Percentiles rank a stretch among this genome's conserved stretches.
Conservation (phyloP, 2,113 vertebrate genomes). For the Arenaria interpres region DNA sequence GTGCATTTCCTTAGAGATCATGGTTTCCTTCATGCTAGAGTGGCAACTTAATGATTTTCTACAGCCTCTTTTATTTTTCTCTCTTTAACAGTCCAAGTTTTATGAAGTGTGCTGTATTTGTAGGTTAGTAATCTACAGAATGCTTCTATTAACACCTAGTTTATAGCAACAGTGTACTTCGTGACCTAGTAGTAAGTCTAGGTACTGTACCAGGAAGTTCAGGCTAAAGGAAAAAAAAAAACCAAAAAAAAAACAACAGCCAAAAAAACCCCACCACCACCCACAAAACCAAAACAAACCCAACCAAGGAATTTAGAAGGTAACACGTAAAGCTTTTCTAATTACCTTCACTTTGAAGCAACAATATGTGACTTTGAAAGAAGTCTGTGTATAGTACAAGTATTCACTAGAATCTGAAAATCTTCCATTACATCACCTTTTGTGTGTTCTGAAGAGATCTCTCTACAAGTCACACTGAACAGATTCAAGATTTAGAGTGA, state of each 20-base stretch:
- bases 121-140: not conserved
- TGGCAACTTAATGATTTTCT: not conserved
- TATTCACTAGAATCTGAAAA: not conserved
- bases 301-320: not conserved
- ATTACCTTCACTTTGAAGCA: not conserved
- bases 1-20: constrained; percentile 36
- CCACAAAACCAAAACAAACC: not conserved
- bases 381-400: not conserved
- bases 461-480: not conserved
- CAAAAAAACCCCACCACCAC: too few relatives aligned
- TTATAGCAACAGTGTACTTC: not conserved
- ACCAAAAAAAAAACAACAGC: too few relatives aligned
- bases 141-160: not conserved
- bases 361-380: not conserved
- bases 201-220: not conserved
- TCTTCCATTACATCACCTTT: not conserved
- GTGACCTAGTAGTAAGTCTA: not conserved
- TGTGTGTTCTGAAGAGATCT: not conserved
- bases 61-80: not conserved
- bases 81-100: not conserved
- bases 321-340: not conserved
- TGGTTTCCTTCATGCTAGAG: not conserved
- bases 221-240: not conserved
- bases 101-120: not conserved
- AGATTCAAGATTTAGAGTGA: not conserved